Conservation (phyloP, 2,113 vertebrate species). For the Ginglymostoma cirratum region DNA sequence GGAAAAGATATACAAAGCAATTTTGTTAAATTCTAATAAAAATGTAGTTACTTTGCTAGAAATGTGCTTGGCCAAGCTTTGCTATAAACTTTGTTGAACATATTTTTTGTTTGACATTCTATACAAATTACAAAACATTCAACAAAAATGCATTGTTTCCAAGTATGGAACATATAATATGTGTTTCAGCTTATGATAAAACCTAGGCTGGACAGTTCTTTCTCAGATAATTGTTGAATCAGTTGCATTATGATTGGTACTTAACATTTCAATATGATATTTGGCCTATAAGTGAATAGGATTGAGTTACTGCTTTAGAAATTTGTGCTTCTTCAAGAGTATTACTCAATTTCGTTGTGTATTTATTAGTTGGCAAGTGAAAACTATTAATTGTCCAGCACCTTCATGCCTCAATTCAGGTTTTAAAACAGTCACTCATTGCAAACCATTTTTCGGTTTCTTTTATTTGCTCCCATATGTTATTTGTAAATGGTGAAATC, state of each 20-base stretch:
- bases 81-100: not conserved
- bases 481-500: not conserved
- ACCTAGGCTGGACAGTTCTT: not conserved
- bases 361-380: not conserved
- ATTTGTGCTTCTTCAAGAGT: not conserved
- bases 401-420: not conserved
- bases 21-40: not conserved
- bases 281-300: not conserved
- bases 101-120: not conserved
- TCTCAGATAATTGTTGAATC: not conserved
- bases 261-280: not conserved
- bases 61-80: not conserved
- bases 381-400: not conserved
- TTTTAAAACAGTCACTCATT: not conserved
- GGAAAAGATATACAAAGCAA: not conserved
- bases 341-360: not conserved
- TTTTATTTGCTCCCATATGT: not conserved
- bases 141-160: not conserved
- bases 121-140: not conserved
- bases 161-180: not conserved
- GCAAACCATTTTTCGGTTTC: not conserved
- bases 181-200: not conserved
- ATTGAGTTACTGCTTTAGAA: not conserved
- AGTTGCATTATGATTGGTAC: not conserved
- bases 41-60: not conserved